Evolutionary conservation across 2,888 invertebrate genomes (phyloP), one percentile per base, ranked within the genome.

Genomic region (Netelia fuscicornis): DNA sequence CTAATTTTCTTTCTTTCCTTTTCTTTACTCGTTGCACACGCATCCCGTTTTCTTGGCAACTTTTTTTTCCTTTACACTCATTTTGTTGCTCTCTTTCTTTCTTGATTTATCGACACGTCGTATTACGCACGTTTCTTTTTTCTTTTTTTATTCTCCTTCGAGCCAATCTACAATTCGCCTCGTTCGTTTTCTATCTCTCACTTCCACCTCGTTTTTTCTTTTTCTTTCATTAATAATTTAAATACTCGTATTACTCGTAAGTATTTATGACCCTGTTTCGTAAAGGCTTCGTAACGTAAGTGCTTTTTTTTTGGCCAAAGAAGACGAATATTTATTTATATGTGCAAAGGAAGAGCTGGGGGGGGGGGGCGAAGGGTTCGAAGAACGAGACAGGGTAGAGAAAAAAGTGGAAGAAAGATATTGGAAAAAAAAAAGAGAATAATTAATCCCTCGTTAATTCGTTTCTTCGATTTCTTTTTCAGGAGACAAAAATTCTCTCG

Each of bases 191-290:
- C 77, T 67, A 77, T 17, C 25, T 37, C 52, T 58, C 42, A 70
- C 74, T 74, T 67, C 17, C 23, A 48, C 75, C 70, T 44, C 65
- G 79, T 75, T 86, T 78, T 86, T 83, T 17, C 17, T 17, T 17
- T 17, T 17, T 17, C 80, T 75, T 78, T 87, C 84, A 87, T 89
- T 88, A 88, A 90, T 90, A 91, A 90, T 91, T 91, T 90, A 90
- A 91, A 90, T 92, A 92, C 90, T 90, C 89, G 90, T 90, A 91
- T 91, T 90, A 92, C 89, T 90, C 90, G 90, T 92, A 91, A 91
- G 89, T 92, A 90, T 92, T 90, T 91, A 91, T 90, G 91, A 92
- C 92, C 92, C 92, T 92, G 92, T 92, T 92, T 91, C 90, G 89
- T 92, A 90, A 92, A 92, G 92, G 92, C 92, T 92, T 92, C 88